Evolutionary conservation across 2,113 vertebrate species (phyloP).

Genomic region (Pterocles burchelli): DNA sequence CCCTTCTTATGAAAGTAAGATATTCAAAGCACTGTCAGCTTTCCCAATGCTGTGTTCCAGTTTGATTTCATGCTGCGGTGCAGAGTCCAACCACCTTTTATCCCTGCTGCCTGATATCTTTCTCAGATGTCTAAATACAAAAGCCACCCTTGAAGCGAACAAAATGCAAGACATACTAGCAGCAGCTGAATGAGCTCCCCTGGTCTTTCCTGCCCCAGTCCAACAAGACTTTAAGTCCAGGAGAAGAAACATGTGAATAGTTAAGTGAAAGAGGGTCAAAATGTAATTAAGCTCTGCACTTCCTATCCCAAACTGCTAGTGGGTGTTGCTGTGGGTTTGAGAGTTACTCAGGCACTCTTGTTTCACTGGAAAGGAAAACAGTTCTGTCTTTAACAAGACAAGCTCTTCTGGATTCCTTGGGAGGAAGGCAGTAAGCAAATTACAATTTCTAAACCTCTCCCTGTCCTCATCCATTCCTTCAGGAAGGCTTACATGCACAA

Average conservation of each 20-base stretch:
- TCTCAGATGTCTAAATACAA: slow-evolving; percentile 36
- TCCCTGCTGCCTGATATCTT: slow-evolving; percentile 20
- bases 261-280: slow-evolving; percentile 1
- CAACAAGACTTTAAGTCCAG: background rate
- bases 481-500: background rate
- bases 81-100: slow-evolving; percentile 3
- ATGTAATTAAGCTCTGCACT: background rate
- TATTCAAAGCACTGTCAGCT: slow-evolving; percentile 37
- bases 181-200: slow-evolving; percentile 11
- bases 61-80: slow-evolving; percentile 50
- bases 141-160: background rate
- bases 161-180: background rate
- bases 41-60: background rate
- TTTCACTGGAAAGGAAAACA: background rate
- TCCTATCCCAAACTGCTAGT: background rate
- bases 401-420: background rate
- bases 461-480: background rate
- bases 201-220: background rate
- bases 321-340: background rate
- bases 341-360: background rate
- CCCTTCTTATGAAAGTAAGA: background rate
- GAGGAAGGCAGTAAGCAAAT: background rate
- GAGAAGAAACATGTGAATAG: background rate
- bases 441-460: background rate
- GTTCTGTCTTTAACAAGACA: background rate